Evolutionary conservation across 2,888 invertebrate genomes (phyloP), one percentile per base, ranked within the genome.

Genomic region (Nomada hirtipes): DNA sequence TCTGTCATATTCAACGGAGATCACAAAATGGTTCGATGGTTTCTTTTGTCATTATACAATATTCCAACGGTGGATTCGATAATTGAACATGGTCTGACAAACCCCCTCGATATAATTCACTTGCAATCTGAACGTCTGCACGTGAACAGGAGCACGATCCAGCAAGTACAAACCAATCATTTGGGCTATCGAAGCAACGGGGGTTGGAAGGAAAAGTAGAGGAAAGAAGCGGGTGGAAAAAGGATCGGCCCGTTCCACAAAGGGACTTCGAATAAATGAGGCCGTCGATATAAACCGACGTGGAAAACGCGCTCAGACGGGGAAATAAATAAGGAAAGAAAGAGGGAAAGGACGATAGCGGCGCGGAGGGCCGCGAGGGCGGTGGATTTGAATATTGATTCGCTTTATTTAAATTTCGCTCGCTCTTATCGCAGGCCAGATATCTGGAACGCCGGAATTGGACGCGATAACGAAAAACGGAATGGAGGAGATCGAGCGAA

Each of bases 351-450:
- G 63, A 72, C 42, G 72, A 63, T 23, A 20, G 50, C 18, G 42
- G 26, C 2, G 70, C 64, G 71, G 72, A 15, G 71, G 59, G 61
- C 42, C 26, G 65, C 79, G 71, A 72, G 83, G 89, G 89, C 90
- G 90, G 86, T 82, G 91, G 91, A 93, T 93, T 93, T 93, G 92
- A 93, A 93, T 93, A 93, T 93, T 93, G 93, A 93, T 93, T 93
- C 93, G 92, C 90, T 92, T 93, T 93, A 93, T 93, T 93, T 93
- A 93, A 93, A 93, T 93, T 93, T 91, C 86, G 74, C 80, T 63
- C 77, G 81, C 76, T 75, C 90, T 90, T 90, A 91, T 92, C 91
- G 90, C 78, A 81, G 84, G 81, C 81, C 87, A 89, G 90, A 93
- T 93, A 92, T 93, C 93, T 92, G 89, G 89, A 89, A 89, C 91